A percentile compares a stretch with the other conserved stretches of the same genome.
phyloP scores from a whole-genome alignment of 2,113 vertebrate species.

The Antechinus stuartii region DNA sequence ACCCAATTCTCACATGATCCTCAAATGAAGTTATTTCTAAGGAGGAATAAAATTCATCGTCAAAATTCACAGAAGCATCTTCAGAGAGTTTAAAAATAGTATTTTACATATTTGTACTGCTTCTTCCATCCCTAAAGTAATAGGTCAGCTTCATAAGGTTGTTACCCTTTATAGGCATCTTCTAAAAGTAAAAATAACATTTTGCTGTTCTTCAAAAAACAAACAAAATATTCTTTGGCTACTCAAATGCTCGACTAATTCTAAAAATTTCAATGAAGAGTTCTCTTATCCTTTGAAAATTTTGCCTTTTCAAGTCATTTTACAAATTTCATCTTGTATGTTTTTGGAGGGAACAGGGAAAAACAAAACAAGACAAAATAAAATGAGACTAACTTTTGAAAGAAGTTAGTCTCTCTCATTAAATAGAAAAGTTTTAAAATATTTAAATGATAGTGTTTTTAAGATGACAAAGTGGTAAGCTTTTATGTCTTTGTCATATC shows the following conservation, averaged over 20 bases:
- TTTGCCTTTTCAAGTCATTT: neutral
- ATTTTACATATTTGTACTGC: neutral
- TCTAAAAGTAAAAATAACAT: neutral
- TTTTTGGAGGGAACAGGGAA: neutral
- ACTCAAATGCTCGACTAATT: neutral
- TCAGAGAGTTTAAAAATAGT: neutral
- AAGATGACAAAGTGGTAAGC: neutral
- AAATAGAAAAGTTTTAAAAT: neutral
- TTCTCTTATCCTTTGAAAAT: neutral
- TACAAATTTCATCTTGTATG: neutral
- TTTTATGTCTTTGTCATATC: neutral
- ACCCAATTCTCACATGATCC: neutral
- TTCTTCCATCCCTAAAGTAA: constrained; percentile 13
- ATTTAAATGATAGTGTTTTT: neutral
- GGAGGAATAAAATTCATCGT: neutral
- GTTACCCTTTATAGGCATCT: neutral
- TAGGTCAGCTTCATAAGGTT: neutral
- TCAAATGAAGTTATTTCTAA: neutral
- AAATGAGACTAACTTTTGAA: neutral
- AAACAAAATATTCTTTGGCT: neutral
- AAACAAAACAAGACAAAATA: neutral
- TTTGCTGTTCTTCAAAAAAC: neutral
- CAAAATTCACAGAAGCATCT: neutral
- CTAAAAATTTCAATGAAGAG: neutral
- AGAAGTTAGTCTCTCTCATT: neutral